Conservation (phyloP, 2,113 vertebrate genomes). For the Perognathus longimembris region DNA sequence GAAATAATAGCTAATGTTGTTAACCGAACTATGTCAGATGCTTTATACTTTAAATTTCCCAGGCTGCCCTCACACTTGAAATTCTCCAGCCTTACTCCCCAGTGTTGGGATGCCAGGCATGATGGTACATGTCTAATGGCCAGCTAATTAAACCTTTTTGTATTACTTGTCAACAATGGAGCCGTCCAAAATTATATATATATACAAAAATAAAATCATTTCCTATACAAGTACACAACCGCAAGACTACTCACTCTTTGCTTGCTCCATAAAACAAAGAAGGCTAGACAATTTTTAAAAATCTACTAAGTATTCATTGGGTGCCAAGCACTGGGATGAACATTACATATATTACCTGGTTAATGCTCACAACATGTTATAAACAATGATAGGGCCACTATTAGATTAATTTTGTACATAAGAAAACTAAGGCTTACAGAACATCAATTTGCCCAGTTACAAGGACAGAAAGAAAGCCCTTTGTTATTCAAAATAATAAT, state of each 20-base stretch:
- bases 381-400: slow-evolving; percentile 21
- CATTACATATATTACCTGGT: not conserved
- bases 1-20: too few relatives aligned
- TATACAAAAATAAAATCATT: slow-evolving; percentile 6
- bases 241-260: slow-evolving; percentile 17
- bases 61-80: too few relatives aligned
- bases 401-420: slow-evolving; percentile 45
- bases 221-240: not conserved
- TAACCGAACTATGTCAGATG: too few relatives aligned
- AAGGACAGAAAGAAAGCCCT: slow-evolving; percentile 13
- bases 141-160: too few relatives aligned
- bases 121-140: too few relatives aligned
- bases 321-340: not conserved
- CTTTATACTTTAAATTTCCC: too few relatives aligned
- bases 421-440: slow-evolving; percentile 26
- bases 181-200: too few relatives aligned
- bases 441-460: slow-evolving; percentile 5
- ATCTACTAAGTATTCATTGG: not conserved
- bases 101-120: too few relatives aligned
- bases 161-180: too few relatives aligned
- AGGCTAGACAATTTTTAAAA: not conserved
- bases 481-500: slow-evolving; percentile 40
- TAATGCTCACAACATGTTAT: not conserved
- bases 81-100: too few relatives aligned
- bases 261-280: slow-evolving; percentile 46